Percentiles rank a stretch among this genome's conserved stretches.
phyloP scores from a whole-genome alignment of 1,140 invertebrate genomes.

The Camponotus pennsylvanicus region DNA sequence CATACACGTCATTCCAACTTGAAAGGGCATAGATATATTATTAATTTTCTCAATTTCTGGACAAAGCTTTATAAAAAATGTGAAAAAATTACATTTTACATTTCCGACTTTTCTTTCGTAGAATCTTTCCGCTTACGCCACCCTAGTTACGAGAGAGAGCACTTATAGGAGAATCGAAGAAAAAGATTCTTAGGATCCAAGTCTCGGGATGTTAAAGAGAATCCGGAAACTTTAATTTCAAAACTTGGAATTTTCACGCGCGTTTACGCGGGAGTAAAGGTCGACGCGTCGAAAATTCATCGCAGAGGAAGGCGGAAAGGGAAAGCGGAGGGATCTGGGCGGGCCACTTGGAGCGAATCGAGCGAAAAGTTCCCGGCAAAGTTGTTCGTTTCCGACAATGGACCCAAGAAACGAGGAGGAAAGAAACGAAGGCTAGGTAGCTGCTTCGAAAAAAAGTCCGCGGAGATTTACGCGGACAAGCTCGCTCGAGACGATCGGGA shows the following conservation, averaged over 20 bases:
- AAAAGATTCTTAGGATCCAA: neutral
- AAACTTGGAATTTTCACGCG: constrained; percentile 56
- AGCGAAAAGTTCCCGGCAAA: constrained; percentile 42
- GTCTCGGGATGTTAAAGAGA: neutral
- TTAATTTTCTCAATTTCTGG: too few species aligned
- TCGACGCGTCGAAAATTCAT: constrained; percentile 43
- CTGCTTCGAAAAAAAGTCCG: constrained; percentile 18
- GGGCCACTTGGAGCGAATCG: constrained; percentile 55
- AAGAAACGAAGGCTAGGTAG: constrained; percentile 33
- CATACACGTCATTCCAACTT: too few species aligned
- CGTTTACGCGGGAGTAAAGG: constrained; percentile 24
- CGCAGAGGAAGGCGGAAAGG: neutral
- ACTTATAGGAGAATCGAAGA: neutral
- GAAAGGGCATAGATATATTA: too few species aligned
- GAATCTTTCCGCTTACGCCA: too few species aligned
- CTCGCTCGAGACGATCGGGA: constrained; percentile 37
- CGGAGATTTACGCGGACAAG: constrained; percentile 51
- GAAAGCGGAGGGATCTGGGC: constrained; percentile 13
- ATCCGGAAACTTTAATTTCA: constrained; percentile 24
- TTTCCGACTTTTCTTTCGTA: too few species aligned
- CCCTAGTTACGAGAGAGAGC: too few species aligned
- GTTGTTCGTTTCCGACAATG: constrained; percentile 44
- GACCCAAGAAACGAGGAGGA: constrained; percentile 33
- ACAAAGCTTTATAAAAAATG: too few species aligned
- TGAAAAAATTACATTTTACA: too few species aligned